phyloP scores from a whole-genome alignment of 2,113 vertebrate species.

The Pipra filicauda region DNA sequence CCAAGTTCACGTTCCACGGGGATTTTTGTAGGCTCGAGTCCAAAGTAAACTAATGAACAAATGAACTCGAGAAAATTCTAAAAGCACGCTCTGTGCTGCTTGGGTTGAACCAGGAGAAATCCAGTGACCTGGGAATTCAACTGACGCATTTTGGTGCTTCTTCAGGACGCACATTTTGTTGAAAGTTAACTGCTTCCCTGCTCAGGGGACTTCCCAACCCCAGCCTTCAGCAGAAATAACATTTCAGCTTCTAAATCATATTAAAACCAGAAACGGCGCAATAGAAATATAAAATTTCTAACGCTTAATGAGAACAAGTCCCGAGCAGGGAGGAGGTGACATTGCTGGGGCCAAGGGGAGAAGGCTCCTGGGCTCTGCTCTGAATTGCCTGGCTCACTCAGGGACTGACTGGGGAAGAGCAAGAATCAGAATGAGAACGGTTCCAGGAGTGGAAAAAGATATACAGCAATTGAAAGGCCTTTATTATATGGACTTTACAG shows the following conservation, averaged over 20 bases:
- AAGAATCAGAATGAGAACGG: too few species aligned
- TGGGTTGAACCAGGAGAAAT: conserved; percentile 26
- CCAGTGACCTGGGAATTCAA: conserved; percentile 34
- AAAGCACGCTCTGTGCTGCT: conserved; percentile 25
- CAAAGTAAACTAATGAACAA: conserved; percentile 5
- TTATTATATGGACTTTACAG: too few species aligned
- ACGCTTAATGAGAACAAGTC: not conserved
- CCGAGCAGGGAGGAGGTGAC: not conserved
- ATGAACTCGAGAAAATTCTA: not conserved
- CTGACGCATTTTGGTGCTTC: not conserved
- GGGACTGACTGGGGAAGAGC: too few species aligned
- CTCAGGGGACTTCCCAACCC: conserved; percentile 8
- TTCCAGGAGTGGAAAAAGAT: too few species aligned
- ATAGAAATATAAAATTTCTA: conserved; percentile 17
- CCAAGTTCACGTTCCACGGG: not conserved
- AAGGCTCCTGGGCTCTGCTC: not conserved
- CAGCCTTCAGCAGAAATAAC: not conserved
- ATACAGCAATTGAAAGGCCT: too few species aligned
- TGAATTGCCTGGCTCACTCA: not conserved
- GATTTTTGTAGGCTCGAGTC: not conserved
- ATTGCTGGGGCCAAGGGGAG: not conserved
- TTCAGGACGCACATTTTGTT: not conserved
- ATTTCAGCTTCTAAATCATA: conserved; percentile 6
- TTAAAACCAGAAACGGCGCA: conserved; percentile 22
- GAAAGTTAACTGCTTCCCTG: not conserved